Evolutionary conservation across 1,140 invertebrate genomes (phyloP), one percentile per base, ranked within the genome.

Genomic region (Grapholita molesta): DNA sequence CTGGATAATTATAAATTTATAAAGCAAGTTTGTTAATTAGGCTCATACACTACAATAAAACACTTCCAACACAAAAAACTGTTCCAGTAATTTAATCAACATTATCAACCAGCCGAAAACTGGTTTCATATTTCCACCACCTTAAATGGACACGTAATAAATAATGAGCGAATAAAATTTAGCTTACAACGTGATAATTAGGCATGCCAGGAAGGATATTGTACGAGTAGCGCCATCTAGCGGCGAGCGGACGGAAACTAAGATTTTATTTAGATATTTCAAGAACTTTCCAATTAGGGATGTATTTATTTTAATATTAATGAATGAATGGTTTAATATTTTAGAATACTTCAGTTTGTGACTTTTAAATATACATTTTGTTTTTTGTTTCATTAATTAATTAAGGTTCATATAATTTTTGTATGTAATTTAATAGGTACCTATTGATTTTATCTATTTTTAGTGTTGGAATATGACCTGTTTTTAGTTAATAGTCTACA

Each of bases 211-310:
- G n/a, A 25, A n/a, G 24, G 25, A 61, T n/a, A n/a, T 0, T 30
- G 25, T 7, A 28, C 24, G 7, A 2, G 55, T 35, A 79, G 65
- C 77, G 80, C 80, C 83, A 85, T 83, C 83, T 83, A 61, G 70
- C 64, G 77, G 67, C 70, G 77, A 85, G 78, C 70, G 73, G 83
- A 69, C 30, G 3, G 21, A 72, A 71, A 35, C 48, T 38, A 9
- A 33, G n/a, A n/a, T n/a, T n/a, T n/a, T n/a, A n/a, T n/a, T n/a
- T n/a, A n/a, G n/a, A n/a, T n/a, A n/a, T n/a, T n/a, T n/a, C n/a
- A n/a, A n/a, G n/a, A n/a, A n/a, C n/a, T n/a, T n/a, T n/a, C n/a
- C n/a, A 33, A 33, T 8, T 11, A 32, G 9, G 30, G 8, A 11
- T 9, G 0, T 35, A 35, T 12, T 12, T 2, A n/a, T n/a, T n/a